Conservation (phyloP, 2,113 vertebrate genomes). For the Podocnemis expansa region DNA sequence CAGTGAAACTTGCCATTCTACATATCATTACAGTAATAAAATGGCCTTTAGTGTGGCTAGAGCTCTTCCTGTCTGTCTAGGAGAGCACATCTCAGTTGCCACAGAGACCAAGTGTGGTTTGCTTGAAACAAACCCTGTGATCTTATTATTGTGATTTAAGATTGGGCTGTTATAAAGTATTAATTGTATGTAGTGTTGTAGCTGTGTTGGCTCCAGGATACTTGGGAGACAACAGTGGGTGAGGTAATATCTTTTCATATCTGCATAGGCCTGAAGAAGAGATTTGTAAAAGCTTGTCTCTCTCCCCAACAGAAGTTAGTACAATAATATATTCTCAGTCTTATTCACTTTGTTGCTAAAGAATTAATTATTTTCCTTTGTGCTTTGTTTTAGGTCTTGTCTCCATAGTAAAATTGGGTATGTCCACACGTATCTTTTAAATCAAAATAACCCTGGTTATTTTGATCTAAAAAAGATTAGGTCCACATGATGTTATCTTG, state of each 20-base stretch:
- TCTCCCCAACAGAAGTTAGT: not conserved
- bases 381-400: not conserved
- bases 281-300: not conserved
- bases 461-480: too few species aligned
- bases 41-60: not conserved
- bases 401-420: not conserved
- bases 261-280: not conserved
- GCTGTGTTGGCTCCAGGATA: not conserved
- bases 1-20: not conserved
- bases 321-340: not conserved
- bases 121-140: accelerated
- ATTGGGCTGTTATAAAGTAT: not conserved
- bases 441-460: too few species aligned
- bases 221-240: not conserved
- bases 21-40: not conserved
- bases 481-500: too few species aligned
- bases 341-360: too few species aligned
- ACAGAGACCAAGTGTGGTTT: accelerated
- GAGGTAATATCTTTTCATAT: not conserved
- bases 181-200: not conserved
- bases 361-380: not conserved
- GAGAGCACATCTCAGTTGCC: not conserved
- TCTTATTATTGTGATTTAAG: not conserved
- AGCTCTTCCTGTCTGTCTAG: not conserved
- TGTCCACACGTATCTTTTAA: too few species aligned